Evolutionary conservation across 2,797 vertebrate genomes (phyloP).

Genomic region (Lateolabrax maculatus): DNA sequence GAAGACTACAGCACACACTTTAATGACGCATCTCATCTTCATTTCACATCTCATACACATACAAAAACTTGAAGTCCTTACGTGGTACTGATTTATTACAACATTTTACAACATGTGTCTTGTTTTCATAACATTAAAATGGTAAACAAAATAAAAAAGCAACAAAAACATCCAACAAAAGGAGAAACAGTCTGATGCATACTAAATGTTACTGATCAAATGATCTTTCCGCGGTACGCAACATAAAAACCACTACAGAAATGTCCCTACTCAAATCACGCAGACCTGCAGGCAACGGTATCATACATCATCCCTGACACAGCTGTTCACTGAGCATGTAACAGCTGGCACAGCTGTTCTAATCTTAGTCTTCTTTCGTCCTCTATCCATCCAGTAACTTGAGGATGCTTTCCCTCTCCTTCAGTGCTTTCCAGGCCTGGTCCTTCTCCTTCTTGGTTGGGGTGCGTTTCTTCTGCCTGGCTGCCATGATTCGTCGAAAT

Average conservation of each 20-base stretch:
- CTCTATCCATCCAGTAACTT: slow-evolving; percentile 92
- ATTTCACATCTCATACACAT: not conserved
- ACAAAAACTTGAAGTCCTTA: not conserved
- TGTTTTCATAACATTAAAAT: slow-evolving; percentile 57
- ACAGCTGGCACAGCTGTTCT: slow-evolving; percentile 27
- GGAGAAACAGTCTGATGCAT: slow-evolving; percentile 24
- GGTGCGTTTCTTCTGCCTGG: slow-evolving; percentile 97
- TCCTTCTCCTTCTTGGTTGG: slow-evolving; percentile 99
- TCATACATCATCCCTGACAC: slow-evolving; percentile 21
- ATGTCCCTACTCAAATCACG: slow-evolving; percentile 33
- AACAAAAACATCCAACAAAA: slow-evolving; percentile 31
- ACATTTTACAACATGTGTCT: slow-evolving; percentile 47
- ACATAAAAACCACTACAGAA: slow-evolving; percentile 48
- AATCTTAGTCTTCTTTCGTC: slow-evolving; percentile 14
- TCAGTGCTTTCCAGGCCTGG: slow-evolving; percentile 98
- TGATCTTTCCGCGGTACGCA: slow-evolving; percentile 38
- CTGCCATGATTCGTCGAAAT: slow-evolving; percentile 98
- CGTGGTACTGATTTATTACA: slow-evolving; percentile 68
- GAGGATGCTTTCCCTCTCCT: slow-evolving; percentile 97
- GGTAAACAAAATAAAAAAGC: slow-evolving; percentile 50
- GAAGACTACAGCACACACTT: not conserved
- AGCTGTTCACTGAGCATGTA: slow-evolving; percentile 39
- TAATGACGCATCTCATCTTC: not conserved
- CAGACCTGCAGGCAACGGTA: slow-evolving; percentile 42
- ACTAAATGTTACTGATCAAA: slow-evolving; percentile 35